Conservation (phyloP, 2,888 invertebrate genomes). For the Drosophila recens region DNA sequence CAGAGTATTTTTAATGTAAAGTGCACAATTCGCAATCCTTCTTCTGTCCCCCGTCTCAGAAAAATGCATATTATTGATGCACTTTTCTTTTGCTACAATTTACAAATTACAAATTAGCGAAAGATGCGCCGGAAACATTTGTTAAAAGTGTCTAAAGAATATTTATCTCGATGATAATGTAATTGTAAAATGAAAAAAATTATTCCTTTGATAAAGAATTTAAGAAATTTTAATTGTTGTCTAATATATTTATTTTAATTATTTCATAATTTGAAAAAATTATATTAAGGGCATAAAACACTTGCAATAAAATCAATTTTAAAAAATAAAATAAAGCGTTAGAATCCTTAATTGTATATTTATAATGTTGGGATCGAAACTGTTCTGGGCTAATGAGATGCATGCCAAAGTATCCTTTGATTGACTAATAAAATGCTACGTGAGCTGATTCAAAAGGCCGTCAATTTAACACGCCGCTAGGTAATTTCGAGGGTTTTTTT, state of each 20-base stretch:
- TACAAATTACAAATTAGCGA: slow-evolving; percentile 30
- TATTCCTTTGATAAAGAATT: too few species aligned
- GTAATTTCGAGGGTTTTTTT: slow-evolving; percentile 58
- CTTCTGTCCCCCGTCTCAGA: slow-evolving; percentile 5
- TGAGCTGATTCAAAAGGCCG: slow-evolving; percentile 73
- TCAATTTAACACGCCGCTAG: slow-evolving; percentile 67
- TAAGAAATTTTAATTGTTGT: too few species aligned
- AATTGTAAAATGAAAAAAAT: background rate
- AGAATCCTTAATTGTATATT: background rate
- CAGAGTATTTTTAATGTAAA: slow-evolving; percentile 78
- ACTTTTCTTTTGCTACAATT: slow-evolving; percentile 28
- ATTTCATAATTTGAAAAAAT: too few species aligned
- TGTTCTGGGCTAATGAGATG: slow-evolving; percentile 64
- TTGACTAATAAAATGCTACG: slow-evolving; percentile 84
- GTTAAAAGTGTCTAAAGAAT: background rate
- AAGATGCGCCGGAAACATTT: slow-evolving; percentile 1
- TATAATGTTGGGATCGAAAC: background rate
- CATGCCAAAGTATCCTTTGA: slow-evolving; percentile 79
- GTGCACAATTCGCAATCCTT: slow-evolving; percentile 53
- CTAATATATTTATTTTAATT: too few species aligned
- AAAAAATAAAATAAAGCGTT: too few species aligned
- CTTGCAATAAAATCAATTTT: background rate
- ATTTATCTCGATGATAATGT: background rate
- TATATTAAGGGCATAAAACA: background rate
- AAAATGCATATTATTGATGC: slow-evolving; percentile 55